Percentiles rank a stretch among this genome's conserved stretches.
phyloP scores from a whole-genome alignment of 2,888 invertebrate genomes.

The Pachydiplax longipennis region DNA sequence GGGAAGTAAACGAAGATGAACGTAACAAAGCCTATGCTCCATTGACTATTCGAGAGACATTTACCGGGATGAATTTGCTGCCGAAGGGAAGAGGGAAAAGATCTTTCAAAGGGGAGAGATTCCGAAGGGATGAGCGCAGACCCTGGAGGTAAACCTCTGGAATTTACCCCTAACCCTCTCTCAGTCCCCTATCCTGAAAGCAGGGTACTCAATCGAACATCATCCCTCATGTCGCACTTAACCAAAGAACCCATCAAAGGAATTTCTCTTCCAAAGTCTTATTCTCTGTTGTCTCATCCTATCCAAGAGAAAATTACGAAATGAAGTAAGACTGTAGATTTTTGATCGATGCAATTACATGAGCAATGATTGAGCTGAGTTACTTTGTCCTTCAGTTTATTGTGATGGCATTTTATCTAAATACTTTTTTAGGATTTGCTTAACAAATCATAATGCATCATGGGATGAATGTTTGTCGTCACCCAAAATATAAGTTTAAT shows the following conservation, averaged over 20 bases:
- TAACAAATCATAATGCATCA: too few relatives aligned
- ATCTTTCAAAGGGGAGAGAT: background rate
- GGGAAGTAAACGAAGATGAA: too few relatives aligned
- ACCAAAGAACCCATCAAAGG: background rate
- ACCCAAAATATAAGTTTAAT: too few relatives aligned
- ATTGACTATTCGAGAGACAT: background rate
- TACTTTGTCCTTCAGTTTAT: too few relatives aligned
- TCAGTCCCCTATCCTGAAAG: background rate
- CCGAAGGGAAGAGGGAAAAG: background rate
- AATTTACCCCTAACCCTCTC: background rate
- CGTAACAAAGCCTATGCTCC: background rate
- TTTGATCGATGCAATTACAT: too few relatives aligned
- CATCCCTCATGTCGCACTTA: background rate
- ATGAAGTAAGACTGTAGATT: too few relatives aligned
- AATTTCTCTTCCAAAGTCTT: background rate
- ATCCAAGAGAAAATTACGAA: background rate
- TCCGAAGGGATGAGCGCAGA: background rate
- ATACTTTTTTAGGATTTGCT: too few relatives aligned
- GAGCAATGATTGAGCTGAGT: too few relatives aligned
- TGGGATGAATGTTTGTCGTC: too few relatives aligned
- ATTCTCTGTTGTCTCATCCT: background rate
- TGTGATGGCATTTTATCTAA: too few relatives aligned
- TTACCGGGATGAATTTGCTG: background rate
- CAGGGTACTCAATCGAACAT: background rate
- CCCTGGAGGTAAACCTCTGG: slow-evolving; percentile 16